phyloP scores from a whole-genome alignment of 1,140 invertebrate genomes.

The Leptoteleia sp. region DNA sequence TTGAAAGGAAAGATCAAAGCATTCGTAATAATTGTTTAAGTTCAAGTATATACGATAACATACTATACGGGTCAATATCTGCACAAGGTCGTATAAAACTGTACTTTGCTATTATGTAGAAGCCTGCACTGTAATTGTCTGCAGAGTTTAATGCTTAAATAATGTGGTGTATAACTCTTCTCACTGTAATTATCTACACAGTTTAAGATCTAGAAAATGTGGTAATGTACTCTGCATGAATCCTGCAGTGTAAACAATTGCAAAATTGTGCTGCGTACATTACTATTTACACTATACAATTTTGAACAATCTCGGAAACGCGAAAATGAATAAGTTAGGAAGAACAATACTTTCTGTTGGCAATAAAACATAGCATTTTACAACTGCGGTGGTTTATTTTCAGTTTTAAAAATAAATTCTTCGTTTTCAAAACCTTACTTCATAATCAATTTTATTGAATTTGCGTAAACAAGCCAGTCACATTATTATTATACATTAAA shows the following conservation, averaged over 20 bases:
- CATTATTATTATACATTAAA: no score
- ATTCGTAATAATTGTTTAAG: constrained; percentile 1
- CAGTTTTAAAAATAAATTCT: neutral
- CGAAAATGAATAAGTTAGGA: constrained; percentile 18
- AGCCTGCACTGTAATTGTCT: constrained; percentile 41
- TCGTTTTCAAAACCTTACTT: neutral
- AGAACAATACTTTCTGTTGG: constrained; percentile 15
- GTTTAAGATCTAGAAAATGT: constrained; percentile 54
- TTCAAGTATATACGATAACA: constrained; percentile 4
- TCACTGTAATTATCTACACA: constrained; percentile 47
- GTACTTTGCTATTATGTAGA: constrained; percentile 29
- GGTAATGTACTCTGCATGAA: constrained; percentile 38
- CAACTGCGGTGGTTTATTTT: neutral
- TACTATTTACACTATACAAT: constrained; percentile 27
- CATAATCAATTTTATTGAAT: neutral
- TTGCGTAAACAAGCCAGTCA: neutral
- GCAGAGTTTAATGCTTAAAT: constrained; percentile 47
- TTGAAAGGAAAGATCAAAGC: neutral
- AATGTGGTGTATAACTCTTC: constrained; percentile 50
- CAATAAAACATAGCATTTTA: constrained; percentile 1
- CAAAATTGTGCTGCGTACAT: constrained; percentile 25
- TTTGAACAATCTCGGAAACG: constrained; percentile 15
- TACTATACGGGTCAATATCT: constrained; percentile 25
- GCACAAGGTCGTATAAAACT: constrained; percentile 39
- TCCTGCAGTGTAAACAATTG: constrained; percentile 40